These are phyloP conservation scores for Thera britannica DNA, from an alignment of 2,888 invertebrate species.

Conservation along the genomic window DNA sequence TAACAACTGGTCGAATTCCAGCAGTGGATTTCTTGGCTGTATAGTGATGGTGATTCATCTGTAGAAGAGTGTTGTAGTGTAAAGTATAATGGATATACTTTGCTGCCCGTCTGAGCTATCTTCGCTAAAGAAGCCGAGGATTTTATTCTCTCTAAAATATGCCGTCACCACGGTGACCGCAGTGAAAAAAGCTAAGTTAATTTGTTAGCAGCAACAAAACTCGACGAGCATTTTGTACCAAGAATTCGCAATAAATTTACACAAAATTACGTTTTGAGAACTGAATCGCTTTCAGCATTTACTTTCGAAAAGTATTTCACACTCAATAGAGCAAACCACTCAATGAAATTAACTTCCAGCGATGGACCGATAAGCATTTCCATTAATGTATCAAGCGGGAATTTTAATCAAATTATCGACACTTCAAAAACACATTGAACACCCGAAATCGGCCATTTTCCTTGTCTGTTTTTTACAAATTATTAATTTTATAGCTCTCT, in stretches of 20 bases:
- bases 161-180: too few relatives aligned
- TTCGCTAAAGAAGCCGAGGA: too few relatives aligned
- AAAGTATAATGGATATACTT: too few relatives aligned
- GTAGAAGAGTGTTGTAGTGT: too few relatives aligned
- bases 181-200: too few relatives aligned
- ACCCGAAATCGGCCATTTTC: slow-evolving; percentile 11
- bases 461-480: background rate
- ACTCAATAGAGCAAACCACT: slow-evolving; percentile 31
- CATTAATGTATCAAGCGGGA: slow-evolving; percentile 24
- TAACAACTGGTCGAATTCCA: too few relatives aligned
- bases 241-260: slow-evolving; percentile 6
- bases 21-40: too few relatives aligned
- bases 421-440: slow-evolving; percentile 21
- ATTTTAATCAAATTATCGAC: slow-evolving; percentile 32
- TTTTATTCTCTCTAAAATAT: too few relatives aligned
- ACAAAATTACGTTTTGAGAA: slow-evolving; percentile 12
- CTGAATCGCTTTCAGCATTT: background rate
- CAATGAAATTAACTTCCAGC: slow-evolving; percentile 29
- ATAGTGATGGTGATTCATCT: too few relatives aligned
- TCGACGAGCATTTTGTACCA: background rate
- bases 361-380: slow-evolving; percentile 19
- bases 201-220: background rate
- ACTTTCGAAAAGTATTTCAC: slow-evolving; percentile 16
- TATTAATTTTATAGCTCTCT: background rate
- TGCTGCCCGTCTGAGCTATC: too few relatives aligned